Evolutionary conservation across 2,888 invertebrate species (phyloP).

Genomic region (Cremastinae sp.): DNA sequence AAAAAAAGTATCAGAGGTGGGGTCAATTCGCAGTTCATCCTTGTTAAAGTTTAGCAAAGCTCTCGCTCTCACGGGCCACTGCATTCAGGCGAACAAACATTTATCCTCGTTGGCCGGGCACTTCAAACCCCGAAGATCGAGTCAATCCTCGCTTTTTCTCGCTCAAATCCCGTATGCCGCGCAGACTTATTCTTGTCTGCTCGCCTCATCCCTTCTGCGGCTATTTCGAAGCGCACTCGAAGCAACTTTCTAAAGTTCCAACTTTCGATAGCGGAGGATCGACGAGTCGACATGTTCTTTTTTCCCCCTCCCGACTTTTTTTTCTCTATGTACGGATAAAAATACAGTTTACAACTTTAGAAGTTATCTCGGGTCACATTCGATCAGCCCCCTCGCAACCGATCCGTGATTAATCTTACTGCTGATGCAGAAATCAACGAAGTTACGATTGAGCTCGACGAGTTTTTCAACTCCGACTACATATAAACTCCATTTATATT

Average conservation of each 20-base stretch:
- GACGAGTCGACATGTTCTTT: too few species aligned
- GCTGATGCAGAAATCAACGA: too few species aligned
- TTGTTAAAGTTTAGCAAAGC: conserved; percentile 36
- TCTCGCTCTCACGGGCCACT: conserved; percentile 22
- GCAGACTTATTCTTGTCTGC: conserved; percentile 17
- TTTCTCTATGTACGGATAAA: conserved; percentile 13
- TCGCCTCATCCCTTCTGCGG: background rate
- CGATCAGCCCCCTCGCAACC: too few species aligned
- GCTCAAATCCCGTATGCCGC: background rate
- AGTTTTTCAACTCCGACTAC: too few species aligned
- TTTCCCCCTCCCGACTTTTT: conserved; percentile 30
- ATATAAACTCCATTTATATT: too few species aligned
- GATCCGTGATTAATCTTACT: too few species aligned
- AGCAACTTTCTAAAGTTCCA: conserved; percentile 39
- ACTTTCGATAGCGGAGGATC: conserved; percentile 36
- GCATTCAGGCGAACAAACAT: conserved; percentile 48
- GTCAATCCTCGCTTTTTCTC: conserved; percentile 40
- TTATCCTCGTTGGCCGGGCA: conserved; percentile 47
- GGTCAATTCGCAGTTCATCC: conserved; percentile 29
- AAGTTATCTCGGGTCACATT: too few species aligned
- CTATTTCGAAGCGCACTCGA: conserved; percentile 6
- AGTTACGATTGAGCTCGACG: too few species aligned
- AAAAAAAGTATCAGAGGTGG: conserved; percentile 1
- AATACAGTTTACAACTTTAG: conserved; percentile 12
- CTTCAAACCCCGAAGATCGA: conserved; percentile 40